Evolutionary conservation across 2,888 invertebrate species (phyloP).

Genomic region (Eustalomyia histrio): DNA sequence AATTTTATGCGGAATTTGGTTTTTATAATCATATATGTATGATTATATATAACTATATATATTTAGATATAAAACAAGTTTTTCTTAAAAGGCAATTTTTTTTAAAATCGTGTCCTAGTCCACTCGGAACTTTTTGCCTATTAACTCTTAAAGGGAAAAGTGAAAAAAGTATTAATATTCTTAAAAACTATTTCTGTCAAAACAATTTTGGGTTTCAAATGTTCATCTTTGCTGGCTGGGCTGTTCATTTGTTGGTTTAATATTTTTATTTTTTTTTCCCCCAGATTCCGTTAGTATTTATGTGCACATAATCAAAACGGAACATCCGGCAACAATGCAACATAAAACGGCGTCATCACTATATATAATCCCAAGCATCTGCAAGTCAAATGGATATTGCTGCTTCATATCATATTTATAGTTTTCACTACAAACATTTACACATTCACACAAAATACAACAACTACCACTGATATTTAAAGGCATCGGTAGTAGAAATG

Average conservation of each 20-base stretch:
- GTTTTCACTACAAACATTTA: background rate
- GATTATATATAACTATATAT: too few relatives aligned
- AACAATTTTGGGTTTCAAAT: too few relatives aligned
- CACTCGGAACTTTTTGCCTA: too few relatives aligned
- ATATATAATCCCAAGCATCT: slow-evolving; percentile 31
- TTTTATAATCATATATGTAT: too few relatives aligned
- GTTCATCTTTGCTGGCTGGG: too few relatives aligned
- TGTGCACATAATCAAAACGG: slow-evolving; percentile 89
- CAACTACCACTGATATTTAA: background rate
- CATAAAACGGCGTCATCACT: slow-evolving; percentile 67
- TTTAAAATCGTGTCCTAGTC: too few relatives aligned
- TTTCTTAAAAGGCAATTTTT: too few relatives aligned
- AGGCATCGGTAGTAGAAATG: background rate
- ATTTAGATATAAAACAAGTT: too few relatives aligned
- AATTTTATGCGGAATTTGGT: too few relatives aligned
- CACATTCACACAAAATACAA: background rate
- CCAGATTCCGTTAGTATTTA: slow-evolving; percentile 89
- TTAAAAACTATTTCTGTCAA: too few relatives aligned
- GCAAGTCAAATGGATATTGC: slow-evolving; percentile 43
- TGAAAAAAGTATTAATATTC: too few relatives aligned
- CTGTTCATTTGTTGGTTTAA: background rate
- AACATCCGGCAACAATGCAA: slow-evolving; percentile 84
- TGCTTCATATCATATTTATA: background rate
- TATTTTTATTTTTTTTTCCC: slow-evolving; percentile 17
- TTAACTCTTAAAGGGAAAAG: too few relatives aligned